Evolutionary conservation across 2,797 vertebrate species (phyloP), one percentile per base, ranked within the genome.

Genomic region (Ispidina picta): DNA sequence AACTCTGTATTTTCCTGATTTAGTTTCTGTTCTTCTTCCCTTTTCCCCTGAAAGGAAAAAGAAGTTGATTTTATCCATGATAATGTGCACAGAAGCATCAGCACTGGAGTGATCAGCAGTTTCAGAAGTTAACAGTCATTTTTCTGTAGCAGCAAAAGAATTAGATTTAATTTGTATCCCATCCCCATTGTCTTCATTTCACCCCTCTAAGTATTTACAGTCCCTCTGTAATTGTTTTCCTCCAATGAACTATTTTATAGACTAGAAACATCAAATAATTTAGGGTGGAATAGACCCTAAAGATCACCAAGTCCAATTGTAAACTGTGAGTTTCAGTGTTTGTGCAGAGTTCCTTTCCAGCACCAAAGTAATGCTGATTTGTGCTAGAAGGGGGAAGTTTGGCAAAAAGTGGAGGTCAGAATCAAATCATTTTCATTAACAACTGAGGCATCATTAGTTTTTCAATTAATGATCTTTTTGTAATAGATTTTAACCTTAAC

Each of bases 61-160:
- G 54, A 55, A 28, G 6, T 39, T 93, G 43, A 2, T 23, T 74
- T 77, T 75, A 35, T 43, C 7, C 41, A 49, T 56, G 23, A 7
- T 64, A 66, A 70, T 25, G 3, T 56, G 22, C 75, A 28, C 33
- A 85, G 49, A 63, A 79, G 9, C 18, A 77, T 10, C 10, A 63
- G 10, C 7, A 26, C 23, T 22, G 23, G 26, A 43, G 10, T 52
- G 8, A 48, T 70, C n/a, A 68, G n/a, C 29, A 64, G 23, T 71
- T 91, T 90, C n/a, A 71, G 68, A 71, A 54, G 17, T 25, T 37
- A 35, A 66, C 11, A 15, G 26, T 33, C 35, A 15, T 43, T 35
- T 80, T 85, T 74, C 58, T 76, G 49, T 74, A 19, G 21, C 64
- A 56, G 21, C 19, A 87, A 89, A 88, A 80, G 19, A 74, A 77